Evolutionary conservation across 2,113 vertebrate genomes (phyloP).

Genomic region (Apaloderma vittatum): DNA sequence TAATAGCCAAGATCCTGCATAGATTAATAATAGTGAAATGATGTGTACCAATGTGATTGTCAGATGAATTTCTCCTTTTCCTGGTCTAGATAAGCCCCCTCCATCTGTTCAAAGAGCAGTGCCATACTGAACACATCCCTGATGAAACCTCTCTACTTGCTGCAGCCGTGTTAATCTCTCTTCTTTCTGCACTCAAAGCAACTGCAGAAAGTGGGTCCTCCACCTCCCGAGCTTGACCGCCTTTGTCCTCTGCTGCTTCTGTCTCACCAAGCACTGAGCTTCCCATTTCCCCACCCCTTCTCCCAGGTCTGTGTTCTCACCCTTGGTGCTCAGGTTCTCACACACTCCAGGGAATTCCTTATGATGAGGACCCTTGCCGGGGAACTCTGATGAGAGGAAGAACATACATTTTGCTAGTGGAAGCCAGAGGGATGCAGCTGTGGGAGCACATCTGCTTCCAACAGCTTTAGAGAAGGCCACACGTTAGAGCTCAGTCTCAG

Average conservation of each 20-base stretch:
- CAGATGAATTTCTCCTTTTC: neutral
- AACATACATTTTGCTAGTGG: neutral
- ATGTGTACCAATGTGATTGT: neutral
- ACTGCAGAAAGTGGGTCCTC: neutral
- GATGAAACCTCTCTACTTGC: neutral
- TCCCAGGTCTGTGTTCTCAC: neutral
- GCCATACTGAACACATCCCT: neutral
- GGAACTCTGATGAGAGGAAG: neutral
- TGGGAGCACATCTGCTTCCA: neutral
- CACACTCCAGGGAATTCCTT: neutral
- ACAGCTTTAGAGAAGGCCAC: neutral
- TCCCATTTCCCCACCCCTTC: fast-evolving
- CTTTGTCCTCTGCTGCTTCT: neutral
- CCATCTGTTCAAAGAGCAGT: constrained; percentile 18
- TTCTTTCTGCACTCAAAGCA: neutral
- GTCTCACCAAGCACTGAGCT: neutral
- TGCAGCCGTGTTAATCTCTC: neutral
- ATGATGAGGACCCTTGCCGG: neutral
- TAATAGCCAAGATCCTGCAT: neutral
- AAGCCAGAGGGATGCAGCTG: neutral
- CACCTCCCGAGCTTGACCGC: neutral
- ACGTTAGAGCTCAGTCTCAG: neutral
- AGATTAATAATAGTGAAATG: constrained; percentile 34
- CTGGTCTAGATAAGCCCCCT: neutral
- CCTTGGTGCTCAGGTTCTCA: neutral